Evolutionary conservation across 2,888 invertebrate species (phyloP), one percentile per base, ranked within the genome.

Genomic region (Tiliacea citrago): DNA sequence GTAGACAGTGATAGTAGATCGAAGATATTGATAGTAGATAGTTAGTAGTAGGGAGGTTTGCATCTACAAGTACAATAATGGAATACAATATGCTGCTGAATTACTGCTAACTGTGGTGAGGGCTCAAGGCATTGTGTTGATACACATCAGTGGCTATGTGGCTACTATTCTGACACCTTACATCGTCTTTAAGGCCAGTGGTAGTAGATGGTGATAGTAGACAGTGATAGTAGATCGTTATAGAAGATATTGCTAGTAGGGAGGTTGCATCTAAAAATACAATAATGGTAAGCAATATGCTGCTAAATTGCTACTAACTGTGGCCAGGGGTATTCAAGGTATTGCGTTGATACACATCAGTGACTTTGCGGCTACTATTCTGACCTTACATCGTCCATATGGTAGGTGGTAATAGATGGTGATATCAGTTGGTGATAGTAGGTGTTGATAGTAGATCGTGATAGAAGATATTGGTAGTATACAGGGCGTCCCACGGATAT

Each of bases 281-380:
- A 99, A 98, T 91, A 98, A 99, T 83, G 98, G 98, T 0, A 97
- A 98, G 81, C 98, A 99, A 89, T 99, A 98, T 92, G 98, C 98
- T 0, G 98, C 99, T 0, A 98, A 99, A 92, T 94, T 99, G 12
- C 91, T 98, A 7, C 99, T 98, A 0, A 99, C 99, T 0, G 98
- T 98, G 0, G 98, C 99, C 0, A 94, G 99, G 45, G 98, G n/a
- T n/a, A n/a, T 98, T 0, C 98, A 98, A 91, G 98, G 98, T 0
- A 97, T 98, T 0, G 98, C 98, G 0, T 93, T 98, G 21, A 98
- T 98, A 73, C 98, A 98, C 88, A 98, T 98, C 65, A 98, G 98
- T 96, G 98, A 98, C 67, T 98, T 98, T 86, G 97, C 98, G 0
- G 98, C 98, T 0, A 98, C 98, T 75, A 98, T 98, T 86, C 90